These are phyloP conservation scores for Oxyteleia sp. DNA, from an alignment of 2,888 invertebrate genomes.

Conservation along the genomic window DNA sequence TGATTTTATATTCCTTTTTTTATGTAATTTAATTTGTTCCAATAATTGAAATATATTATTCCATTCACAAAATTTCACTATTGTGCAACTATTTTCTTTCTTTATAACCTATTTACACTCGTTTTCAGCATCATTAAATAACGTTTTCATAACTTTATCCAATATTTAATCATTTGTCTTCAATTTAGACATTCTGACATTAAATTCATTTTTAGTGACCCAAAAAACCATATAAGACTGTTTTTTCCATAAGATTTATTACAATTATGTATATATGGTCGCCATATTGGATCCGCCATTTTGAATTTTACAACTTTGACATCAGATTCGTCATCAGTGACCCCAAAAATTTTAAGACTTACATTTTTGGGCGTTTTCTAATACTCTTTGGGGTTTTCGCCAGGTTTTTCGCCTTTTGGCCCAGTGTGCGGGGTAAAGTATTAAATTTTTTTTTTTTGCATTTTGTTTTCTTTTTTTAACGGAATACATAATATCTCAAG, in stretches of 20 bases:
- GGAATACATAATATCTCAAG: no score
- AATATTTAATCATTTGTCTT: conserved; percentile 7
- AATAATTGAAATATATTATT: conserved; percentile 1
- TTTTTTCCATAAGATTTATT: background rate
- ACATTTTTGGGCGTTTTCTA: conserved; percentile 3
- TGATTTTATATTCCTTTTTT: background rate
- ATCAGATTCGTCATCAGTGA: no score
- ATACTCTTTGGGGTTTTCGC: background rate
- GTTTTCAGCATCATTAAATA: conserved; percentile 6
- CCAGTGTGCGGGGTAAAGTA: no score
- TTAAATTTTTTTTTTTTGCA: no score
- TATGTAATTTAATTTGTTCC: background rate
- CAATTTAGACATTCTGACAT: conserved; percentile 7
- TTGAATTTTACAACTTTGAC: no score
- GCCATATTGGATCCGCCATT: no score
- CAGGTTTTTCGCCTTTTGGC: no score
- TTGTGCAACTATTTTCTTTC: conserved; percentile 7
- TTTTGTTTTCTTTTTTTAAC: no score
- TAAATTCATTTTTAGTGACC: no score
- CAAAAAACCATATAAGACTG: background rate
- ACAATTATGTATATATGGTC: background rate
- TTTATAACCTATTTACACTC: conserved; percentile 5
- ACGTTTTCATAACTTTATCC: background rate
- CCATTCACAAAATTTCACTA: background rate
- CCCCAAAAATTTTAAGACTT: no score